Percentiles rank a stretch among this genome's conserved stretches.
phyloP scores from a whole-genome alignment of 2,888 invertebrate species.

The Andrena flavipes region DNA sequence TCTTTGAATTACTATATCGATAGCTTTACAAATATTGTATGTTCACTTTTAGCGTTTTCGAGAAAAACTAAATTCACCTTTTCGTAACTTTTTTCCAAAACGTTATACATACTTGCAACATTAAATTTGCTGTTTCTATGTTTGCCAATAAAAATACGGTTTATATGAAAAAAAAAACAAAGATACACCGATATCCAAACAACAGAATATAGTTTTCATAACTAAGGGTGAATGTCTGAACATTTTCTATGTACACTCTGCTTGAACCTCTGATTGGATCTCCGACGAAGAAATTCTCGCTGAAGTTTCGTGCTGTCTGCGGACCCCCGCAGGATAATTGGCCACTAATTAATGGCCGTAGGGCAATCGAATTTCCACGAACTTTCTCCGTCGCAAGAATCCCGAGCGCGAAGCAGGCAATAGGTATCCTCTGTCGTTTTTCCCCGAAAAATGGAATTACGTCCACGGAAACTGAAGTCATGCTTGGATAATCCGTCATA shows the following conservation, averaged over 20 bases:
- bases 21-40: too few relatives aligned
- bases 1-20: too few relatives aligned
- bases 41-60: too few relatives aligned
- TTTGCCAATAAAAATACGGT: too few relatives aligned
- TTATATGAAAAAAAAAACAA: too few relatives aligned
- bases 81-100: too few relatives aligned
- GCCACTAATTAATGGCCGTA: conserved; percentile 68
- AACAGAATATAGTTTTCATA: not conserved
- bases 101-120: too few relatives aligned
- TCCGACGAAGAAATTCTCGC: conserved; percentile 59
- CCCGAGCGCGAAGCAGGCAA: conserved; percentile 24
- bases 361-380: conserved; percentile 65
- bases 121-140: too few relatives aligned
- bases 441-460: conserved; percentile 36
- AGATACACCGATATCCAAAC: too few relatives aligned
- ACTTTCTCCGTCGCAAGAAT: conserved; percentile 54
- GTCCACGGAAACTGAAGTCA: conserved; percentile 25
- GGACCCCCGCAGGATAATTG: conserved; percentile 63
- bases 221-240: conserved; percentile 6
- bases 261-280: conserved; percentile 51
- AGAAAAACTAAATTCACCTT: too few relatives aligned
- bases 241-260: not conserved
- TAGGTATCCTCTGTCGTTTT: conserved; percentile 27
- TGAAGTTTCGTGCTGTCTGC: conserved; percentile 46
- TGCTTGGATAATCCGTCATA: too few relatives aligned